phyloP scores from a whole-genome alignment of 2,797 vertebrate genomes.

The Coccyzus lansbergi region DNA sequence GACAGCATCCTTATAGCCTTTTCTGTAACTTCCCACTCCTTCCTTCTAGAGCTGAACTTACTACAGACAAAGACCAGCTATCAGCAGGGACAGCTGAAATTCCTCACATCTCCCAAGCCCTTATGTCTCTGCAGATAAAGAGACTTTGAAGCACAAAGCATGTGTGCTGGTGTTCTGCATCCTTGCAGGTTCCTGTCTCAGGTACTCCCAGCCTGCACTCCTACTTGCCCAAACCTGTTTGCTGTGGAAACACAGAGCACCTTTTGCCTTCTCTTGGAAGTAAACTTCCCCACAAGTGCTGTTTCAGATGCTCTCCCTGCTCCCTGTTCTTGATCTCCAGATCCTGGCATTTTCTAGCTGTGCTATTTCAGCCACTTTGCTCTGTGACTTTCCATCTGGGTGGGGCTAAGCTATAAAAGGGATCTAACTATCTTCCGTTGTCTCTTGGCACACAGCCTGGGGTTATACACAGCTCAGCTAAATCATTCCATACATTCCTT shows the following conservation, averaged over 20 bases:
- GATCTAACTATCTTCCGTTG: not conserved
- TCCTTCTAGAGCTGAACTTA: not conserved
- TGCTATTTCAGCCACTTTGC: slow-evolving; percentile 21
- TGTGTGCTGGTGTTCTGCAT: not conserved
- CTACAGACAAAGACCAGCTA: not conserved
- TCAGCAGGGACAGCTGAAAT: not conserved
- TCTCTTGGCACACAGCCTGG: slow-evolving; percentile 31
- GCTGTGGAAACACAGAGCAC: not conserved
- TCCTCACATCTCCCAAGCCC: not conserved
- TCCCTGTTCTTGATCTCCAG: not conserved
- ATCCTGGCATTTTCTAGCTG: not conserved
- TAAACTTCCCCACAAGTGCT: not conserved
- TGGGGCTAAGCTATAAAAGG: slow-evolving; percentile 17
- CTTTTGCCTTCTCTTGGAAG: not conserved
- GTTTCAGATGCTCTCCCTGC: not conserved
- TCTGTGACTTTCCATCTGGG: not conserved
- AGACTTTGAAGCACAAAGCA: not conserved
- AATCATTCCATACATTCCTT: slow-evolving; percentile 35
- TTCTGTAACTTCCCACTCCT: not conserved
- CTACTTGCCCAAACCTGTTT: not conserved
- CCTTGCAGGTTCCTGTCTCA: not conserved
- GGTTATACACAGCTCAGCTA: slow-evolving; percentile 16
- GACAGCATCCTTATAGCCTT: rapidly evolving
- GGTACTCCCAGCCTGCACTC: not conserved
- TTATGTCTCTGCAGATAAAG: not conserved